Conservation (phyloP, 1,140 invertebrate genomes). For the Drosophila melanica region DNA sequence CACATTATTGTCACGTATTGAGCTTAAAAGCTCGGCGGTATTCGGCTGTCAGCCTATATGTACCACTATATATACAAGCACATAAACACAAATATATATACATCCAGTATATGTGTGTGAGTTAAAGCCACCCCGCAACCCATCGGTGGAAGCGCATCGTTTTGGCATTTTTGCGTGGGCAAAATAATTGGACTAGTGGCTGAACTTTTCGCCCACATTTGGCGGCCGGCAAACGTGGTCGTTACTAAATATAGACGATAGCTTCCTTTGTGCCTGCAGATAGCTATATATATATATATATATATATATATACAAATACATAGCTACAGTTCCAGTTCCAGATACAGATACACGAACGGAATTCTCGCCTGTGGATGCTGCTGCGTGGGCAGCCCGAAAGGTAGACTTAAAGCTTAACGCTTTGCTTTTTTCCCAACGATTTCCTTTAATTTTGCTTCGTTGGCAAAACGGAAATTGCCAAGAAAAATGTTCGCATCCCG, state of each 20-base stretch:
- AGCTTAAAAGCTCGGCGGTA: constrained; percentile 1
- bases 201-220: constrained; percentile 35
- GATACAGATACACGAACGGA: constrained; percentile 4
- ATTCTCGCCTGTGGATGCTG: background rate
- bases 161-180: constrained; percentile 39
- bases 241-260: constrained; percentile 39
- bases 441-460: constrained; percentile 24
- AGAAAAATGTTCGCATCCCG: constrained; percentile 3
- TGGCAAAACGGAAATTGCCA: constrained; percentile 24
- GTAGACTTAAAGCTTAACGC: constrained; percentile 12
- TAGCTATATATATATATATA: constrained; percentile 8
- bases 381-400: constrained; percentile 12
- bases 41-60: background rate
- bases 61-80: background rate
- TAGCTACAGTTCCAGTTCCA: constrained; percentile 8
- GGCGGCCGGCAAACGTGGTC: constrained; percentile 22
- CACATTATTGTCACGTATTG: background rate
- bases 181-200: constrained; percentile 14
- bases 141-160: constrained; percentile 2
- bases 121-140: background rate
- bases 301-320: background rate
- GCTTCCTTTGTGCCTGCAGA: constrained; percentile 7
- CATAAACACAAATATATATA: too few relatives aligned
- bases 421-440: constrained; percentile 14
- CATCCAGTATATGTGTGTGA: background rate